Percentiles rank a stretch among this genome's conserved stretches.
Conservation (phyloP, 2,797 vertebrate species). For the Cottoperca gobio region DNA sequence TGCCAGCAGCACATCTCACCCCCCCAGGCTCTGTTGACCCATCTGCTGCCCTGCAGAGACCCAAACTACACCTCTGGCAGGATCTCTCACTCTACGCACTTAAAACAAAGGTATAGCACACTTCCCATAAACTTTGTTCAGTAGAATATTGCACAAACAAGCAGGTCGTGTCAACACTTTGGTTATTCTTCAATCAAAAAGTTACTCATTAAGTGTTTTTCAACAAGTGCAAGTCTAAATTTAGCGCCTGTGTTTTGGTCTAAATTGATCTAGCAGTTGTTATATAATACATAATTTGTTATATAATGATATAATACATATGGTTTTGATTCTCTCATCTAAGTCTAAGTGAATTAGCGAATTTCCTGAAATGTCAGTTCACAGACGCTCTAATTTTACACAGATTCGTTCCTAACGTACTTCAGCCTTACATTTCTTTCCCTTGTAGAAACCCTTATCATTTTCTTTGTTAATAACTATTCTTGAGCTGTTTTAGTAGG, state of each 20-base stretch:
- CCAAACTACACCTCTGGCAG: slow-evolving; percentile 36
- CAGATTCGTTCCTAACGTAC: neutral
- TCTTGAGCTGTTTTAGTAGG: neutral
- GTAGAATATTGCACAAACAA: slow-evolving; percentile 18
- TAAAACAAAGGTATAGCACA: slow-evolving; percentile 16
- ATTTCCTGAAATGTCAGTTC: neutral
- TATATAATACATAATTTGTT: neutral
- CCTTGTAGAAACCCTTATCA: neutral
- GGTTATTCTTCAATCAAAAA: slow-evolving; percentile 7
- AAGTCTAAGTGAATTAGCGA: neutral
- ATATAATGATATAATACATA: neutral
- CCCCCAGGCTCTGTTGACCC: slow-evolving; percentile 58
- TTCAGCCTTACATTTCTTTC: neutral
- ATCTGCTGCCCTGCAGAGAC: slow-evolving; percentile 62
- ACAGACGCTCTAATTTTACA: neutral
- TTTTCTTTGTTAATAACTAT: neutral
- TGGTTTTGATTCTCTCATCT: neutral
- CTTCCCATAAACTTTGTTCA: neutral
- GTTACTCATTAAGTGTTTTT: slow-evolving; percentile 30
- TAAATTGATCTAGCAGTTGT: neutral
- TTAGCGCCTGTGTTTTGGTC: slow-evolving; percentile 5
- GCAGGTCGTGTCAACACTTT: neutral
- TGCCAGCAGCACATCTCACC: slow-evolving; percentile 44
- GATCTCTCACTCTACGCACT: neutral
- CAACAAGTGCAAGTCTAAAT: slow-evolving; percentile 2